phyloP scores from a whole-genome alignment of 2,888 invertebrate species.

The Phortica magna region DNA sequence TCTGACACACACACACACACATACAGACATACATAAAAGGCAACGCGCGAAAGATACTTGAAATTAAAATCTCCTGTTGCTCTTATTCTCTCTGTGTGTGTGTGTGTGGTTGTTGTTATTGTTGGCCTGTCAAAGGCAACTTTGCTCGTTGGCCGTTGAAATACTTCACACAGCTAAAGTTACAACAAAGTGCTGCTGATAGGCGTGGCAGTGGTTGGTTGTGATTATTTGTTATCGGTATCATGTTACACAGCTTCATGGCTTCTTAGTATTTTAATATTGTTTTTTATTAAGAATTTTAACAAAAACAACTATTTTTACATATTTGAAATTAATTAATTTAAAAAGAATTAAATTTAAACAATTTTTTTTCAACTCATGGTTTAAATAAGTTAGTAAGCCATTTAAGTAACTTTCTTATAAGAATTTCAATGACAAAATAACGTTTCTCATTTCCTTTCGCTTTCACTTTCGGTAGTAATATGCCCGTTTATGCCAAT shows the following conservation, averaged over 20 bases:
- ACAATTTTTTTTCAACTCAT: background rate
- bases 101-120: background rate
- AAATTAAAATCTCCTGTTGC: slow-evolving; percentile 31
- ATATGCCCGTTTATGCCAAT: background rate
- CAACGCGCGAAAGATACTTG: slow-evolving; percentile 25
- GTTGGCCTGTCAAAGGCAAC: slow-evolving; percentile 5
- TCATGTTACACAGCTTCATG: background rate
- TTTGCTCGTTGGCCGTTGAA: background rate
- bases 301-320: too few species aligned
- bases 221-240: slow-evolving; percentile 11
- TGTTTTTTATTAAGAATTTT: background rate
- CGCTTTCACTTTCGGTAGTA: background rate
- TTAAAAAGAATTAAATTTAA: too few species aligned
- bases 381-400: background rate
- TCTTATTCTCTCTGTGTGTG: slow-evolving; percentile 8
- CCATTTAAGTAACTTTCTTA: background rate
- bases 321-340: too few species aligned
- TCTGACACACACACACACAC: slow-evolving; percentile 5
- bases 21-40: slow-evolving; percentile 27
- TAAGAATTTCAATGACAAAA: background rate
- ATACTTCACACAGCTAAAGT: background rate
- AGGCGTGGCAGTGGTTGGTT: background rate
- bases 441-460: background rate
- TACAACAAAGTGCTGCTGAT: slow-evolving; percentile 19
- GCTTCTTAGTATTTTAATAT: background rate